These are phyloP conservation scores for Parasteatoda lunata DNA, from an alignment of 2,888 invertebrate genomes.

Conservation along the genomic window DNA sequence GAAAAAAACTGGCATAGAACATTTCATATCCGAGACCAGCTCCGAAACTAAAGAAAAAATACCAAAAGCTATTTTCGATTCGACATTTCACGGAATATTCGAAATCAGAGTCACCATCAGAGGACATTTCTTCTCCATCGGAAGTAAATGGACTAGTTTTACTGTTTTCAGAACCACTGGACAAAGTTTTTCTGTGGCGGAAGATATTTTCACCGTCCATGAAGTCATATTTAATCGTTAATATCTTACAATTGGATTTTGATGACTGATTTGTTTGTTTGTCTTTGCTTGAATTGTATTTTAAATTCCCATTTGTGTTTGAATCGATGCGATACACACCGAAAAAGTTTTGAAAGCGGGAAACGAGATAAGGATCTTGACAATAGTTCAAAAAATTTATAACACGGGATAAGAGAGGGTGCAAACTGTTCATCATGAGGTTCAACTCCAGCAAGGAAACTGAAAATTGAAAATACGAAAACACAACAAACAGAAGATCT, in stretches of 20 bases:
- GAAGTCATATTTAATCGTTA: slow-evolving; percentile 41
- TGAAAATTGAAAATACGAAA: too few species aligned
- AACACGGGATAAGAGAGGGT: slow-evolving; percentile 35
- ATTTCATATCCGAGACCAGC: slow-evolving; percentile 92
- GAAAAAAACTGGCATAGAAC: slow-evolving; percentile 92
- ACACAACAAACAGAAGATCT: neutral
- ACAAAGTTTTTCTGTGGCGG: slow-evolving; percentile 40
- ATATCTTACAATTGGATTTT: slow-evolving; percentile 22
- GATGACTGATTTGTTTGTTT: slow-evolving; percentile 19
- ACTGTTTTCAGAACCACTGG: slow-evolving; percentile 50
- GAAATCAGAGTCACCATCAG: slow-evolving; percentile 66
- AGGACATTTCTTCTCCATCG: slow-evolving; percentile 56
- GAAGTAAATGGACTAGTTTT: slow-evolving; percentile 58
- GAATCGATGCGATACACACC: slow-evolving; percentile 78
- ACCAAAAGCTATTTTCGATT: slow-evolving; percentile 83
- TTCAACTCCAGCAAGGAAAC: neutral
- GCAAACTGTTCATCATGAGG: slow-evolving; percentile 56
- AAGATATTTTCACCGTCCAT: slow-evolving; percentile 8
- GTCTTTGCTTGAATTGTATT: slow-evolving; percentile 28
- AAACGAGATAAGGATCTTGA: slow-evolving; percentile 84
- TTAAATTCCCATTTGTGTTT: slow-evolving; percentile 53
- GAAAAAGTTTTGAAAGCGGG: slow-evolving; percentile 85
- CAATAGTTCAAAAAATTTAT: slow-evolving; percentile 75
- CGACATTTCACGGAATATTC: slow-evolving; percentile 56
- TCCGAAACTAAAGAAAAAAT: slow-evolving; percentile 87